Evolutionary conservation across 2,888 invertebrate species (phyloP).

Genomic region (Parnassius glacialis): DNA sequence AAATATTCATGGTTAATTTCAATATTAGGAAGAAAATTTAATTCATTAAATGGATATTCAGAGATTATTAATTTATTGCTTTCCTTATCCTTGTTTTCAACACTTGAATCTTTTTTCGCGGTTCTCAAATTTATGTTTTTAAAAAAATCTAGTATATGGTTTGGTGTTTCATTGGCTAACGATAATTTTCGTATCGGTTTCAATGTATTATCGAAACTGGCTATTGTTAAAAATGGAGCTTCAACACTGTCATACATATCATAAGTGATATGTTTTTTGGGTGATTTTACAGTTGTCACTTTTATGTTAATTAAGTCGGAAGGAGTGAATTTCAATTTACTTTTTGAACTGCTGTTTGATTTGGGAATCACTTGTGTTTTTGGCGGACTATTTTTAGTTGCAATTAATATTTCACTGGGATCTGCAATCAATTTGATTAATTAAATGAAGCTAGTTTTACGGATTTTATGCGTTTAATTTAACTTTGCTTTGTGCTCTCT

Average conservation of each 20-base stretch:
- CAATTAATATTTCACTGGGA: constrained; percentile 1
- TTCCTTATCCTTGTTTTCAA: background rate
- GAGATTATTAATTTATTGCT: background rate
- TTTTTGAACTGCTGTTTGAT: constrained; percentile 5
- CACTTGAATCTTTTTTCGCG: background rate
- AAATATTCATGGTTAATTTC: background rate
- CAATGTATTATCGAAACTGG: background rate
- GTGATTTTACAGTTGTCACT: constrained; percentile 19
- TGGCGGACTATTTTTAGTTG: constrained; percentile 4
- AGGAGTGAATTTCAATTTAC: constrained; percentile 9
- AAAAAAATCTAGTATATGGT: too few species aligned
- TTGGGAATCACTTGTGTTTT: constrained; percentile 3
- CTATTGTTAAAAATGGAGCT: constrained; percentile 1
- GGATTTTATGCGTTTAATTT: too few species aligned
- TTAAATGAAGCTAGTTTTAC: too few species aligned
- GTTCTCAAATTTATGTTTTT: background rate
- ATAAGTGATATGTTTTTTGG: constrained; percentile 3
- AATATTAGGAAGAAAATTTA: background rate
- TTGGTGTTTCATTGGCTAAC: background rate
- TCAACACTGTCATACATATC: background rate
- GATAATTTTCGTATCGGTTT: background rate
- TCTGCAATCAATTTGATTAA: constrained; percentile 8
- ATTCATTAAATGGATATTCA: background rate
- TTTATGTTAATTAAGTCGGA: constrained; percentile 19
- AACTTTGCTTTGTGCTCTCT: too few species aligned